phyloP scores from a whole-genome alignment of 1,140 invertebrate species.

The Aphaenogaster ashmeadi region DNA sequence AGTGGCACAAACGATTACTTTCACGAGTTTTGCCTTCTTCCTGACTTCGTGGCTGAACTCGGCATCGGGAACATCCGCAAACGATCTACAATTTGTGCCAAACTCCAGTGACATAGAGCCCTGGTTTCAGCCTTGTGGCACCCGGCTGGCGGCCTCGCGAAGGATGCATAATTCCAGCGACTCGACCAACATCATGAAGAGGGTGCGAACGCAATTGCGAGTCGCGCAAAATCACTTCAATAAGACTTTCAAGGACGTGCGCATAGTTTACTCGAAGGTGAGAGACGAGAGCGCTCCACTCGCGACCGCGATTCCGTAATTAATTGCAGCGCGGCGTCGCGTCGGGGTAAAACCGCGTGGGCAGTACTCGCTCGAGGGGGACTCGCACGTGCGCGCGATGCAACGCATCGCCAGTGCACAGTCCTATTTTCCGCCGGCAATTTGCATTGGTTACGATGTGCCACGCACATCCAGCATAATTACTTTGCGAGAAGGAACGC shows the following conservation, averaged over 20 bases:
- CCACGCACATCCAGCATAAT: slow-evolving; percentile 66
- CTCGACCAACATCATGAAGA: slow-evolving; percentile 83
- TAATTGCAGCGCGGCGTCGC: slow-evolving; percentile 63
- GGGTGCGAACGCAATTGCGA: slow-evolving; percentile 83
- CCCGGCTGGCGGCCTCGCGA: slow-evolving; percentile 72
- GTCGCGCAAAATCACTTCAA: slow-evolving; percentile 84
- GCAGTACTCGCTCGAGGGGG: slow-evolving; percentile 58
- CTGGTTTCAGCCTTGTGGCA: slow-evolving; percentile 85
- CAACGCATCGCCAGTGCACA: slow-evolving; percentile 55
- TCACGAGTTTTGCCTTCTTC: slow-evolving; percentile 84
- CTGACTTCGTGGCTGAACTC: slow-evolving; percentile 80
- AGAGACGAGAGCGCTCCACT: slow-evolving; percentile 47
- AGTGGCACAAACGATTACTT: slow-evolving; percentile 82
- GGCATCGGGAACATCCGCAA: slow-evolving; percentile 68
- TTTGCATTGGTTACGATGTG: slow-evolving; percentile 73
- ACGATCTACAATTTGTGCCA: slow-evolving; percentile 64
- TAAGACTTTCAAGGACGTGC: slow-evolving; percentile 80
- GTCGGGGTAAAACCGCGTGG: slow-evolving; percentile 67
- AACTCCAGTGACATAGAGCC: slow-evolving; percentile 77
- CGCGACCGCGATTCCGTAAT: slow-evolving; percentile 73
- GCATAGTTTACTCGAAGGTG: slow-evolving; percentile 83
- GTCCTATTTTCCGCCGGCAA: slow-evolving; percentile 74
- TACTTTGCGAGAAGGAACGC: slow-evolving; percentile 8
- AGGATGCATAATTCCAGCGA: slow-evolving; percentile 76
- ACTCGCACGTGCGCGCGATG: slow-evolving; percentile 70